Evolutionary conservation across 2,113 vertebrate species (phyloP).

Genomic region (Numida meleagris): DNA sequence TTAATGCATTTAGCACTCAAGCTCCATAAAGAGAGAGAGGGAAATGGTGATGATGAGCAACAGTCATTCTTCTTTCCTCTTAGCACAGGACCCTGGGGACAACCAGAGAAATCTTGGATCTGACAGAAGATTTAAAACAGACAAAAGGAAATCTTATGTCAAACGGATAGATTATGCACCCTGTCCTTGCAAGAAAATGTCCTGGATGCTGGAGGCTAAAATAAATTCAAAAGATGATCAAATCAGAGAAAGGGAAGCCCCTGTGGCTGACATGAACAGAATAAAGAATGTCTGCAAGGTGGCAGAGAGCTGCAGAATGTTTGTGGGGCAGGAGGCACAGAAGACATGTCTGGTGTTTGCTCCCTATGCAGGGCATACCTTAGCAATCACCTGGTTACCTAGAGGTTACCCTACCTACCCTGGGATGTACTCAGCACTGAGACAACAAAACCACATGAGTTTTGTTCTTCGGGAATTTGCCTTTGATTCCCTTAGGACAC

Average conservation of each 20-base stretch:
- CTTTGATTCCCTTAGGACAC: not conserved
- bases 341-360: not conserved
- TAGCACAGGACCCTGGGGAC: not conserved
- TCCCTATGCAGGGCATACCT: not conserved
- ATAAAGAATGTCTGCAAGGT: not conserved
- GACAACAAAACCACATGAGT: not conserved
- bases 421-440: not conserved
- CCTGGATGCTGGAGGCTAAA: not conserved
- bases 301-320: not conserved
- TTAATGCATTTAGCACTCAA: not conserved
- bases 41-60: not conserved
- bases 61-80: not conserved
- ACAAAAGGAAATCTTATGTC: not conserved
- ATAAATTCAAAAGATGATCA: not conserved
- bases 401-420: not conserved
- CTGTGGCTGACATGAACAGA: not conserved
- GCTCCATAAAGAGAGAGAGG: not conserved
- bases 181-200: not conserved
- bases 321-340: not conserved
- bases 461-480: not conserved
- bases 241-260: not conserved
- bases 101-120: not conserved
- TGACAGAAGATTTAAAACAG: not conserved
- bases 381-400: not conserved
- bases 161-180: not conserved